Conservation (phyloP, 2,888 invertebrate species). For the Plebejus melissa region DNA sequence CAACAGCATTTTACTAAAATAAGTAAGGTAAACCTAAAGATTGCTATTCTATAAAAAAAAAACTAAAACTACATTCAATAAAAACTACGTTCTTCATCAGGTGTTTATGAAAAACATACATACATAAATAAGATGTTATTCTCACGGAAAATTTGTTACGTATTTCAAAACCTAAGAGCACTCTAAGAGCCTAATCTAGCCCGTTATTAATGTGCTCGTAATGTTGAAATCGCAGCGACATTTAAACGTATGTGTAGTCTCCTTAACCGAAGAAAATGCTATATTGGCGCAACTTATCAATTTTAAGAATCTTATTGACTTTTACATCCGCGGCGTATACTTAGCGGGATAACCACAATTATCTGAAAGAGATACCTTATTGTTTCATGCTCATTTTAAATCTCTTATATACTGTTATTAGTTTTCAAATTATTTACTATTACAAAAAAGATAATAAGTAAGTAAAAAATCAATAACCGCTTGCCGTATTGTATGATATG, state of each 20-base stretch:
- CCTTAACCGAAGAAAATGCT: background rate
- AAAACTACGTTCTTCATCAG: too few relatives aligned
- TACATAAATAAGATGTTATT: too few relatives aligned
- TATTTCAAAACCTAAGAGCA: too few relatives aligned
- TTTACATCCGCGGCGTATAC: slow-evolving; percentile 6
- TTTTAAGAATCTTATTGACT: slow-evolving; percentile 23
- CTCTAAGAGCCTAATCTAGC: too few relatives aligned
- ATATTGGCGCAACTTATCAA: slow-evolving; percentile 14
- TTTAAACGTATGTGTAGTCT: background rate
- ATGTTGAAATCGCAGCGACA: background rate
- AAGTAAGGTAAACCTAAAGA: too few relatives aligned
- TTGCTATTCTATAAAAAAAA: too few relatives aligned
- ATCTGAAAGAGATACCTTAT: background rate
- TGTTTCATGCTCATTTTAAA: background rate
- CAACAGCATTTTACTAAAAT: too few relatives aligned
- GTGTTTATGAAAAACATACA: too few relatives aligned
- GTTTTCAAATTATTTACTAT: background rate
- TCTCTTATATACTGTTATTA: background rate
- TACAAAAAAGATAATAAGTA: background rate
- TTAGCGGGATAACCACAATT: slow-evolving; percentile 8
- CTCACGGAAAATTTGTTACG: too few relatives aligned
- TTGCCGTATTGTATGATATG: background rate
- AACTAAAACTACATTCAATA: too few relatives aligned
- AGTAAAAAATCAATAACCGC: background rate
- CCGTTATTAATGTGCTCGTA: background rate